These are phyloP conservation scores for Phortica okadai DNA, from an alignment of 2,888 invertebrate species.

Conservation along the genomic window DNA sequence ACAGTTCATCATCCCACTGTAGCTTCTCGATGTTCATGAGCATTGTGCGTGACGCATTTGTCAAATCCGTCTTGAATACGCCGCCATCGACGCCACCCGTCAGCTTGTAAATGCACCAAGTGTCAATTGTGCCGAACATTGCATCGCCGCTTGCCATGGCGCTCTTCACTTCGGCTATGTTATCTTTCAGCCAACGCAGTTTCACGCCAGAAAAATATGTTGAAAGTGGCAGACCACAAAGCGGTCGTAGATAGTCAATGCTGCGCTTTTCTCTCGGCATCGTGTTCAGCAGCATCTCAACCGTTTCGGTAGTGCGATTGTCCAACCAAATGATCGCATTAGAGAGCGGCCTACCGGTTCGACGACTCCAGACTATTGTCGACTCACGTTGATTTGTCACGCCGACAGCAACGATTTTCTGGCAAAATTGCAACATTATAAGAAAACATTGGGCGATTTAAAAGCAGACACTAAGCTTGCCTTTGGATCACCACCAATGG, in stretches of 20 bases:
- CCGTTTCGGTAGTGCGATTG: slow-evolving; percentile 91
- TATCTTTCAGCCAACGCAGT: slow-evolving; percentile 94
- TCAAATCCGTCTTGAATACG: slow-evolving; percentile 94
- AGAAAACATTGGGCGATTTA: background rate
- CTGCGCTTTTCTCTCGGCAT: slow-evolving; percentile 84
- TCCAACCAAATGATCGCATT: slow-evolving; percentile 99
- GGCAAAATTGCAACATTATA: slow-evolving; percentile 34
- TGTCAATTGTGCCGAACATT: slow-evolving; percentile 94
- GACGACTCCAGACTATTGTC: slow-evolving; percentile 94
- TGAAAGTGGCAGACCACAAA: slow-evolving; percentile 93
- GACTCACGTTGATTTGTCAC: slow-evolving; percentile 98
- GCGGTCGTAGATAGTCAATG: slow-evolving; percentile 83
- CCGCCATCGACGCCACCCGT: slow-evolving; percentile 87
- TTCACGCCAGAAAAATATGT: slow-evolving; percentile 97
- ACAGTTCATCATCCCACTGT: slow-evolving; percentile 90
- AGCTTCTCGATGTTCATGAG: slow-evolving; percentile 94
- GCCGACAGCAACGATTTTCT: slow-evolving; percentile 90
- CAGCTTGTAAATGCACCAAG: slow-evolving; percentile 96
- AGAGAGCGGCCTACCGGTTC: slow-evolving; percentile 90
- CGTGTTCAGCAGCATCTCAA: slow-evolving; percentile 87
- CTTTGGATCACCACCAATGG: slow-evolving; percentile 78
- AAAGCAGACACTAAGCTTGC: slow-evolving; percentile 66
- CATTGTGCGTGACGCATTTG: slow-evolving; percentile 98
- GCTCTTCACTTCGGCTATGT: slow-evolving; percentile 86
- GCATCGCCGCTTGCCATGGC: slow-evolving; percentile 86